Percentiles rank a stretch among this genome's conserved stretches.
These are phyloP conservation scores for Octonoba sinensis DNA, from an alignment of 2,888 invertebrate species.

Conservation along the genomic window DNA sequence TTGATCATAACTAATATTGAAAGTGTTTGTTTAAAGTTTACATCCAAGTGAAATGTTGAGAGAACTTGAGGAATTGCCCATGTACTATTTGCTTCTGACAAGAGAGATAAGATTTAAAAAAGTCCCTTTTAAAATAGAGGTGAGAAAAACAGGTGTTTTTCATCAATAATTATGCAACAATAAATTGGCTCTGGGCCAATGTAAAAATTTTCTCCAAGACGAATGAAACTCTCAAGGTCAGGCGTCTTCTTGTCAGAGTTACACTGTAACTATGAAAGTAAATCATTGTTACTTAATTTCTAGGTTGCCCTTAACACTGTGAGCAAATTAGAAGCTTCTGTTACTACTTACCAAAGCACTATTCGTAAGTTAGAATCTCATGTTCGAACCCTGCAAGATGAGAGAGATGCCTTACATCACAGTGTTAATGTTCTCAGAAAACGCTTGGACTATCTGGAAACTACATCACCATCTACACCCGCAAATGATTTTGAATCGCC, in stretches of 20 bases:
- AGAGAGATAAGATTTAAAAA: no score
- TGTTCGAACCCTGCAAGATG: conserved; percentile 65
- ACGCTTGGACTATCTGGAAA: conserved; percentile 46
- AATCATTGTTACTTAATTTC: not conserved
- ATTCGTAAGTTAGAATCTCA: conserved; percentile 65
- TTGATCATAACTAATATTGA: not conserved
- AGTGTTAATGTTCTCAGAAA: conserved; percentile 64
- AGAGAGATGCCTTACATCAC: conserved; percentile 66
- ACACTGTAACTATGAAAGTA: no score
- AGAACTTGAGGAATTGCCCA: no score
- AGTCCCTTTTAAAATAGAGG: no score
- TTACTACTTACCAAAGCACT: conserved; percentile 65
- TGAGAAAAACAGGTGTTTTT: no score
- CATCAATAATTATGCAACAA: no score
- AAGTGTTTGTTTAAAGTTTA: not conserved
- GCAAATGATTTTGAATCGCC: conserved; percentile 8
- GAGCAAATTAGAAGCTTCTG: conserved; percentile 59
- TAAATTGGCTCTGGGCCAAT: no score
- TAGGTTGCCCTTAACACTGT: conserved; percentile 60
- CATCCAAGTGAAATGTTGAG: no score
- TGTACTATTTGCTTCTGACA: no score
- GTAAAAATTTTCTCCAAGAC: no score
- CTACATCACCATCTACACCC: not conserved
- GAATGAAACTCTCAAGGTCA: no score
- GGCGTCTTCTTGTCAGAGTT: no score